A percentile compares a stretch with the other conserved stretches of the same genome.
Evolutionary conservation across 2,888 invertebrate species (phyloP).

Genomic region (Coelogynopora nodosa): DNA sequence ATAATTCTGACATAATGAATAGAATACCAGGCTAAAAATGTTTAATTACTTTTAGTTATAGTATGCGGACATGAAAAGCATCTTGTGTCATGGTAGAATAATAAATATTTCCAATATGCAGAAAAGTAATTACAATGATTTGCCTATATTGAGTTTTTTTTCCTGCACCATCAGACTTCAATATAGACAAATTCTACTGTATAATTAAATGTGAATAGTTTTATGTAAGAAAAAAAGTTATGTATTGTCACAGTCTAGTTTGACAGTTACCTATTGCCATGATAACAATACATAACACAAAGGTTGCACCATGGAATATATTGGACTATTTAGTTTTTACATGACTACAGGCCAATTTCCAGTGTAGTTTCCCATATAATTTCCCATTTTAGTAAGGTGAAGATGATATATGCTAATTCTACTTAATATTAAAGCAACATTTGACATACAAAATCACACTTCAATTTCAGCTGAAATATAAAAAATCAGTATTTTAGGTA

Average conservation of each 20-base stretch:
- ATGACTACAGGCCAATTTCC: background rate
- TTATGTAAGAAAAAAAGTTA: background rate
- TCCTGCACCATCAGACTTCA: background rate
- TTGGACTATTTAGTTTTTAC: background rate
- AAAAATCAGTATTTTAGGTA: background rate
- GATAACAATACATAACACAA: background rate
- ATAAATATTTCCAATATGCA: background rate
- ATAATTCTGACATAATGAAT: constrained; percentile 25
- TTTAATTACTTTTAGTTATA: constrained; percentile 31
- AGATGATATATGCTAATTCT: background rate
- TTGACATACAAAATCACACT: background rate
- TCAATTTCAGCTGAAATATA: background rate
- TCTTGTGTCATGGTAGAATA: background rate
- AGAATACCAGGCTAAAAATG: constrained; percentile 31
- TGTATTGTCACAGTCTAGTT: background rate
- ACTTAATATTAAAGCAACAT: background rate
- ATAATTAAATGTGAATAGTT: background rate
- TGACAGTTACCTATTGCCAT: background rate
- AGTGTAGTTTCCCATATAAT: background rate
- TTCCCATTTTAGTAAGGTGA: background rate
- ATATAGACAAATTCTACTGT: background rate
- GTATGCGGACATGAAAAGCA: background rate
- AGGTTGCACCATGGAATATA: background rate
- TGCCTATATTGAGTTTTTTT: background rate
- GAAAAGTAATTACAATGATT: background rate